phyloP scores from a whole-genome alignment of 2,113 vertebrate species.

The Notarius lentiginosus region DNA sequence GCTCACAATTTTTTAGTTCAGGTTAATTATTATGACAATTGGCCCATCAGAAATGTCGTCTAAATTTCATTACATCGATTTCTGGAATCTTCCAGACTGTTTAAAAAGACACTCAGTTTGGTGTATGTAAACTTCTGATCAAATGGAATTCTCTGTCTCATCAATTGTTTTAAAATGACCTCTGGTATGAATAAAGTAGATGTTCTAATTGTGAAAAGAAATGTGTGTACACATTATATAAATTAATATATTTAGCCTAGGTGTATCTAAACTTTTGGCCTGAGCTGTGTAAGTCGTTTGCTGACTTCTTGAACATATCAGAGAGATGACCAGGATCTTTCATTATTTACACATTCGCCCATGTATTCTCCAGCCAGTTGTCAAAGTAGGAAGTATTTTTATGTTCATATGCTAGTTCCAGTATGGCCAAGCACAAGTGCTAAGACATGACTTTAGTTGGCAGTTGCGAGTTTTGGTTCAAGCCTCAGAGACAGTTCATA shows the following conservation, averaged over 20 bases:
- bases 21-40: no score
- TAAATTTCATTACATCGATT: neutral
- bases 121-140: neutral
- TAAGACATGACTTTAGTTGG: conserved; percentile 42
- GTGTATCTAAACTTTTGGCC: neutral
- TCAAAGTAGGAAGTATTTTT: neutral
- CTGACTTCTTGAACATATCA: neutral
- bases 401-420: neutral
- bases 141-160: neutral
- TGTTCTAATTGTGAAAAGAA: neutral
- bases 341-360: neutral
- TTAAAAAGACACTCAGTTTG: neutral
- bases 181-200: neutral
- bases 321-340: neutral
- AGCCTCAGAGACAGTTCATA: conserved; percentile 95
- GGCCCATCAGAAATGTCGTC: no score
- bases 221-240: neutral
- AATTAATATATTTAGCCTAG: neutral
- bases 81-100: neutral
- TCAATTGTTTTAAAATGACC: neutral
- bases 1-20: no score
- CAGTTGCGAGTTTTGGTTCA: conserved; percentile 83
- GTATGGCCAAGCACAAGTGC: neutral
- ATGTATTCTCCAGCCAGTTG: neutral
- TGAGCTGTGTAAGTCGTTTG: neutral